Evolutionary conservation across 2,797 vertebrate species (phyloP).

Genomic region (Masticophis lateralis): DNA sequence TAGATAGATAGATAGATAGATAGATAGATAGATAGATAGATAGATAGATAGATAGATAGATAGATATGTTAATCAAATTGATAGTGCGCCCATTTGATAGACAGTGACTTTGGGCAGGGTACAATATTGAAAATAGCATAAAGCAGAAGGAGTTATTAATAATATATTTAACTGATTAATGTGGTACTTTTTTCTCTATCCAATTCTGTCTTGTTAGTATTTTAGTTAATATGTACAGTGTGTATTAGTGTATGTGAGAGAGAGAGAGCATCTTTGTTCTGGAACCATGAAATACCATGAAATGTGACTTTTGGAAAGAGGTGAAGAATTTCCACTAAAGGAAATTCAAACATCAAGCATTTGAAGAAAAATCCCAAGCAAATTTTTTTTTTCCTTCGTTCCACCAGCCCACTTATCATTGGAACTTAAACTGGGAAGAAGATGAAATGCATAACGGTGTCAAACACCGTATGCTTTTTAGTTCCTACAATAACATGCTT

Average conservation of each 20-base stretch:
- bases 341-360: neutral
- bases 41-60: too few relatives aligned
- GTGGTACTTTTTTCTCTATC: neutral
- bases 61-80: neutral
- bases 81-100: neutral
- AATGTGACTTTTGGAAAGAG: neutral
- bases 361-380: neutral
- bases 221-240: neutral
- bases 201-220: neutral
- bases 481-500: neutral
- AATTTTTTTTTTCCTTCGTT: rapidly evolving
- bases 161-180: neutral
- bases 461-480: neutral
- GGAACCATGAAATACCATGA: neutral
- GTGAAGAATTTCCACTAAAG: neutral
- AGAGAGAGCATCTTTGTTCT: neutral
- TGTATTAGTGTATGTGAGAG: neutral
- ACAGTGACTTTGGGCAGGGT: neutral
- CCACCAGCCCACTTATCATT: neutral
- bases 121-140: neutral
- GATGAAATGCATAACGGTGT: neutral
- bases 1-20: too few relatives aligned
- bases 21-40: too few relatives aligned
- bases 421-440: neutral
- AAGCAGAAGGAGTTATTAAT: neutral